phyloP scores from a whole-genome alignment of 2,888 invertebrate genomes.

The Atethmia centrago region DNA sequence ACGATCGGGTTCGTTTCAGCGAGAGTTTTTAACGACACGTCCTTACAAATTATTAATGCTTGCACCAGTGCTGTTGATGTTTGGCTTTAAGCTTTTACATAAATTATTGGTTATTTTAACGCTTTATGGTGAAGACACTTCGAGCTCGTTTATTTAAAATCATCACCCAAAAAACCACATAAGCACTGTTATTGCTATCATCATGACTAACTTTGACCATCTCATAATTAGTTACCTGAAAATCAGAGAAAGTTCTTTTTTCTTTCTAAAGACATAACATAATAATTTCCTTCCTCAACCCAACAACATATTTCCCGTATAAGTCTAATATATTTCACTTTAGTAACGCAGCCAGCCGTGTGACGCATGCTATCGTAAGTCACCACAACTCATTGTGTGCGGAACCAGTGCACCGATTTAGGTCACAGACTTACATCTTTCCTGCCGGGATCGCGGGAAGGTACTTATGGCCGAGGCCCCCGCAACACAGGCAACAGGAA shows the following conservation, averaged over 20 bases:
- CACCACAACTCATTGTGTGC: constrained; percentile 37
- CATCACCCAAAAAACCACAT: not conserved
- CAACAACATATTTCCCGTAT: not conserved
- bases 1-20: constrained; percentile 44
- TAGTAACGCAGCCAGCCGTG: constrained; percentile 24
- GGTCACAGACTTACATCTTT: constrained; percentile 45
- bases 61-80: not conserved
- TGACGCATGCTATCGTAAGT: constrained; percentile 45
- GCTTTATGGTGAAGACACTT: too few species aligned
- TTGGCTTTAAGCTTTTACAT: not conserved
- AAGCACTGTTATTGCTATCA: not conserved
- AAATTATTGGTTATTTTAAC: not conserved
- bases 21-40: constrained; percentile 35
- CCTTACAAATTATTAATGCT: not conserved
- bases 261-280: not conserved
- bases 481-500: too few species aligned
- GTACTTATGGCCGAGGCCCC: too few species aligned
- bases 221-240: not conserved
- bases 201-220: not conserved
- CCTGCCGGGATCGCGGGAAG: too few species aligned
- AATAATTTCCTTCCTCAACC: constrained; percentile 9
- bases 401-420: constrained; percentile 38
- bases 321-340: constrained; percentile 5
- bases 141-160: not conserved
- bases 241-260: not conserved